Evolutionary conservation across 2,113 vertebrate species (phyloP).

Genomic region (Semnornis frantzii): DNA sequence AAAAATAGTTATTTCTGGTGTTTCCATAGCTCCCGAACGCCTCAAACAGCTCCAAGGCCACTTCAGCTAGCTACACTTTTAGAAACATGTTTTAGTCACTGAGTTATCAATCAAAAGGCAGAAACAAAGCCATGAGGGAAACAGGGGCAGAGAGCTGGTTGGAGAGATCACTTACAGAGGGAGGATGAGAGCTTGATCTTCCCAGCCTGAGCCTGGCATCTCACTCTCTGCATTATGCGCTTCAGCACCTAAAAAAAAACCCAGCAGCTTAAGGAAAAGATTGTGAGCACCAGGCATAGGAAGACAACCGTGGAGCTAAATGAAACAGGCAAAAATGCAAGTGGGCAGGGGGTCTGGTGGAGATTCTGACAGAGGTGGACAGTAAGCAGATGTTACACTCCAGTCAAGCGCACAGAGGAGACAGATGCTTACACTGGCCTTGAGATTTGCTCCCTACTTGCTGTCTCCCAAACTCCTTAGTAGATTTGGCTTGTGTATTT

Average conservation of each 20-base stretch:
- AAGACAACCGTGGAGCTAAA: accelerated
- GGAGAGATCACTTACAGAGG: neutral
- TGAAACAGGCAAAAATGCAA: neutral
- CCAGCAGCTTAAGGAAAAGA: neutral
- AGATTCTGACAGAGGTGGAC: neutral
- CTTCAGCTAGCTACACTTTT: neutral
- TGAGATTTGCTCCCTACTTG: neutral
- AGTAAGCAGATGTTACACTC: neutral
- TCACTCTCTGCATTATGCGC: accelerated
- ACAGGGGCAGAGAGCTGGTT: neutral
- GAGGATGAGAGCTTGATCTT: neutral
- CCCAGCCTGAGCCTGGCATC: neutral
- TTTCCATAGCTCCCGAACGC: neutral
- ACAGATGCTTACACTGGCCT: neutral
- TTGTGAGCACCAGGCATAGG: accelerated
- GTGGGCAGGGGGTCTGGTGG: accelerated
- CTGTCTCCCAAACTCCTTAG: neutral
- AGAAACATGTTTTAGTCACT: neutral
- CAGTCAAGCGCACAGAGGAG: accelerated
- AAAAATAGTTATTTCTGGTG: neutral
- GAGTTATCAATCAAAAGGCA: neutral
- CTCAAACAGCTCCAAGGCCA: neutral
- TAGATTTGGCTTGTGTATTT: neutral
- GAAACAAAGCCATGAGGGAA: neutral
- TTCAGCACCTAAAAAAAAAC: neutral